Evolutionary conservation across 2,113 vertebrate genomes (phyloP).

Genomic region (Machaerirhynchus nigripectus): DNA sequence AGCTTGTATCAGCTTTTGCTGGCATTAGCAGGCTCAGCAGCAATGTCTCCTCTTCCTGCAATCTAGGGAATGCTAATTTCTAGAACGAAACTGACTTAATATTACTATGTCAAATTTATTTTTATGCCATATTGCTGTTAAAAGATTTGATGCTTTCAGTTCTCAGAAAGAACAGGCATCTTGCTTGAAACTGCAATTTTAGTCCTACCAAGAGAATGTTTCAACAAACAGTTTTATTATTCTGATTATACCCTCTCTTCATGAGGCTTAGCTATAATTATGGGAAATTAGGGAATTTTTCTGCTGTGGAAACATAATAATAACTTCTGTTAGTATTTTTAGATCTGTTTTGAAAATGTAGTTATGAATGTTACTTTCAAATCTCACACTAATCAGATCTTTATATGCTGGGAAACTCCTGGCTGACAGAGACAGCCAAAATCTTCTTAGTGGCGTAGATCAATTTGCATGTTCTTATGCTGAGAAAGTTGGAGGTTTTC

Average conservation of each 20-base stretch:
- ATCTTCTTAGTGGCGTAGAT: background rate
- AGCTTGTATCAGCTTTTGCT: background rate
- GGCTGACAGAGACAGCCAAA: background rate
- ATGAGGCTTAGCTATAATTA: conserved; percentile 7
- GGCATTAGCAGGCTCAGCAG: background rate
- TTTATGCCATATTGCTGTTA: background rate
- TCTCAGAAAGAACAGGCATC: background rate
- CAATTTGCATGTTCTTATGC: background rate
- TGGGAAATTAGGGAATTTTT: background rate
- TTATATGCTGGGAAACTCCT: background rate
- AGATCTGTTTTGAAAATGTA: background rate
- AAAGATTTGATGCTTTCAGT: background rate
- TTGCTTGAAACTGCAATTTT: background rate
- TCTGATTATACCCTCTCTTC: conserved; percentile 38
- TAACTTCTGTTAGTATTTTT: conserved; percentile 38
- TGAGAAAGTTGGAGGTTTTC: background rate
- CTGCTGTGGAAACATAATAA: conserved; percentile 30
- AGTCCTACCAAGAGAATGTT: background rate
- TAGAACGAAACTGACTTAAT: background rate
- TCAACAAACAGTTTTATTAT: background rate
- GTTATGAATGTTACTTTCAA: background rate
- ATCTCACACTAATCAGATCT: background rate
- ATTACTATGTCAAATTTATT: background rate
- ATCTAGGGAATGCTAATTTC: background rate
- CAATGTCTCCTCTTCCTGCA: background rate